Conservation (phyloP, 2,797 vertebrate genomes). For the Tadarida brasiliensis region DNA sequence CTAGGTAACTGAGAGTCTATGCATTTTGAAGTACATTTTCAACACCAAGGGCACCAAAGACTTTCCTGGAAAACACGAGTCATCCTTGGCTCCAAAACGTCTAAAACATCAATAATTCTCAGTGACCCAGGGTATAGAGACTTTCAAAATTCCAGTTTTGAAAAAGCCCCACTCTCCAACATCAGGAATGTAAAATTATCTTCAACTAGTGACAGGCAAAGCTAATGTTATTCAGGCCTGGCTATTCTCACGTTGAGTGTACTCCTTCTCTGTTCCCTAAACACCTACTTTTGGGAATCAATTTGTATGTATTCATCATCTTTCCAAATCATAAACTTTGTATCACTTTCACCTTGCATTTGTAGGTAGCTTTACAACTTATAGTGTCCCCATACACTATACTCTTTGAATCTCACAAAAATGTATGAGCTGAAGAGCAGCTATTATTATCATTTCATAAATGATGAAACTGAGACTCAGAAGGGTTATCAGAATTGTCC, state of each 20-base stretch:
- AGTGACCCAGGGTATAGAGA: conserved; percentile 23
- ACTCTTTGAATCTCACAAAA: background rate
- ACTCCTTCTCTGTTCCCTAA: background rate
- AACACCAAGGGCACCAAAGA: background rate
- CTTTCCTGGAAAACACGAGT: conserved; percentile 55
- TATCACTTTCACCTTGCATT: background rate
- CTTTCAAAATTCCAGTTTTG: conserved; percentile 3
- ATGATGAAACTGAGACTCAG: conserved; percentile 29
- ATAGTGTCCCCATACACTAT: background rate
- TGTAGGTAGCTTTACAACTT: conserved; percentile 38
- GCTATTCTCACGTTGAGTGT: background rate
- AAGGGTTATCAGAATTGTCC: background rate
- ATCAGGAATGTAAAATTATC: conserved; percentile 15
- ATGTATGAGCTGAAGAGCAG: background rate
- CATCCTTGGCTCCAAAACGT: conserved; percentile 29
- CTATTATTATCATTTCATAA: conserved; percentile 51
- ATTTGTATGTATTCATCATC: background rate
- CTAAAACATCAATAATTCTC: conserved; percentile 35
- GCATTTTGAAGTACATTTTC: conserved; percentile 33
- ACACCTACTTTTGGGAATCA: background rate
- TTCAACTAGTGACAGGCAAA: conserved; percentile 11
- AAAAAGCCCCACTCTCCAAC: conserved; percentile 16
- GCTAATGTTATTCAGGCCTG: background rate
- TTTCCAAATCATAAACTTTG: conserved; percentile 18
- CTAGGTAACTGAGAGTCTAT: background rate